These are phyloP conservation scores for Elmis aenea DNA, from an alignment of 2,888 invertebrate genomes.

Conservation along the genomic window DNA sequence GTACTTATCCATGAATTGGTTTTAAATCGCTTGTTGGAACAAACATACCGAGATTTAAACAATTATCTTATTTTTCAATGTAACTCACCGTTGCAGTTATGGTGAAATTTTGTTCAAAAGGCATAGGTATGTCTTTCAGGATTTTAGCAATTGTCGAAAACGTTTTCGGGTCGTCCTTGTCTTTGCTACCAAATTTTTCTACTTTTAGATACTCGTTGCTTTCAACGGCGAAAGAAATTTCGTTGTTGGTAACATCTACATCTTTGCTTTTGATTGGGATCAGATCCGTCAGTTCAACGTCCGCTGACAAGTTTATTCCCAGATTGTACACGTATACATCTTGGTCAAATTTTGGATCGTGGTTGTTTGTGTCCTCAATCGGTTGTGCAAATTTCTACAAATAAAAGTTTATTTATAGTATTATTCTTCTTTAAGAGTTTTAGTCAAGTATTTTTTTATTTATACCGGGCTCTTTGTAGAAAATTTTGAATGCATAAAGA, in stretches of 20 bases:
- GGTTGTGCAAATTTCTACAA: conserved; percentile 5
- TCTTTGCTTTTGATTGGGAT: conserved; percentile 7
- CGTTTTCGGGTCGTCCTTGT: too few relatives aligned
- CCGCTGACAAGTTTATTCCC: conserved; percentile 6
- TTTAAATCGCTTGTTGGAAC: too few relatives aligned
- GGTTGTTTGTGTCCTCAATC: conserved; percentile 10
- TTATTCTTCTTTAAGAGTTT: too few relatives aligned
- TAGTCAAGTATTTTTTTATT: too few relatives aligned
- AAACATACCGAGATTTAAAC: too few relatives aligned
- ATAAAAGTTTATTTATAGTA: too few relatives aligned
- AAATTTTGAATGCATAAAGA: too few relatives aligned
- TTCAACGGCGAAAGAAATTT: conserved; percentile 6
- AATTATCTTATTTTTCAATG: too few relatives aligned
- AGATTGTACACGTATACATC: conserved; percentile 11
- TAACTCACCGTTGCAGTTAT: conserved; percentile 7
- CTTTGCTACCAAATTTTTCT: not conserved
- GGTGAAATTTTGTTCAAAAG: conserved; percentile 7
- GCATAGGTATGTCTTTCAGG: conserved; percentile 1
- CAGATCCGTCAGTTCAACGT: conserved; percentile 5
- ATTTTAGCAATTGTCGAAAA: not conserved
- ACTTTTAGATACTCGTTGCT: conserved; percentile 5
- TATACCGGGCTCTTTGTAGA: too few relatives aligned
- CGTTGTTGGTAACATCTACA: conserved; percentile 8
- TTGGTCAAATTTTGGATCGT: conserved; percentile 9
- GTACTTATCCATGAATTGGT: too few relatives aligned